Evolutionary conservation across 2,797 vertebrate genomes (phyloP), one percentile per base, ranked within the genome.

Genomic region (Myotis findleyi): DNA sequence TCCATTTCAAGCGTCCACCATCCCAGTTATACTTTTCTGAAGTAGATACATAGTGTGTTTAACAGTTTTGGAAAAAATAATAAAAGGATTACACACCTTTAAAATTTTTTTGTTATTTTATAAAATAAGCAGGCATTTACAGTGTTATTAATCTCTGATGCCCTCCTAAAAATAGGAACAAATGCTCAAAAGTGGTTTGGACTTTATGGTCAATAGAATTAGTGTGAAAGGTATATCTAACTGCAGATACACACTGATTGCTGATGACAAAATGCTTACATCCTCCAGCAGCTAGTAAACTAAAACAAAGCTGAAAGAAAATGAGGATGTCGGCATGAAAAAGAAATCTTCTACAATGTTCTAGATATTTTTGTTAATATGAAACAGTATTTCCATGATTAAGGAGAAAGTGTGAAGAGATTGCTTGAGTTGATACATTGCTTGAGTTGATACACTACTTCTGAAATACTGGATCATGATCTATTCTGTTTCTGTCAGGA

Each of bases 271-370:
- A 64, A 86, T 64, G 25, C 23, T 75, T 53, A 53, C 18, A 36
- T 72, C 12, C 6, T 91, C 7, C 17, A n/a, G 16, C 36, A 66
- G 51, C 30, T 87, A 64, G 62, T 87, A 41, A 64, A 64, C 33
- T n/a, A 49, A 92, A 76, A 84, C 16, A 16, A 66, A 93, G 44
- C 5, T 51, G 47, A 76, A 91, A 92, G 51, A 86, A 57, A 75
- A 79, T 16, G 69, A 64, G 7, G 25, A 21, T 71, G 41, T 68
- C 5, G 7, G 2, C 30, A 49, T 25, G 7, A 83, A 94, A 76
- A 87, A 41, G 7, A 83, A 76, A 77, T 12, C 21, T 88, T 87
- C 12, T 49, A 36, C 25, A 76, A 17, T 49, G n/a, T 89, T 89
- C 36, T 77, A 72, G 21, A 68, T 85, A 30, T 41, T 72, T 64